Percentiles rank a stretch among this genome's conserved stretches.
Conservation (phyloP, 2,888 invertebrate species). For the Oligia strigilis region DNA sequence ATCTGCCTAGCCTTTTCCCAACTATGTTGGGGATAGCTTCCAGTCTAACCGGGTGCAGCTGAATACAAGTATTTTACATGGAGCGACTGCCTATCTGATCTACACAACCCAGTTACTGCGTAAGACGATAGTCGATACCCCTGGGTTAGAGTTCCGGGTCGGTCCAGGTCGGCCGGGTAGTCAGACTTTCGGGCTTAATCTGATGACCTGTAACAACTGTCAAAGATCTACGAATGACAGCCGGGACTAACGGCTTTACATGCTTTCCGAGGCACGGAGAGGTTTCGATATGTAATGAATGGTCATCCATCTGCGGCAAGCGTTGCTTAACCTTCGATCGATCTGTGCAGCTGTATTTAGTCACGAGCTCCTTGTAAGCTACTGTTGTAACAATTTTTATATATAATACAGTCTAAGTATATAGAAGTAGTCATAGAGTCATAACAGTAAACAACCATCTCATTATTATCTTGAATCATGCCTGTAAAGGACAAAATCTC, state of each 20-base stretch:
- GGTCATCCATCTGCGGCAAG: not conserved
- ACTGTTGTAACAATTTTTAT: not conserved
- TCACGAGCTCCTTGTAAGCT: not conserved
- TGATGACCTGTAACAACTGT: not conserved
- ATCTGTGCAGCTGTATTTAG: not conserved
- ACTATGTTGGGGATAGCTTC: not conserved
- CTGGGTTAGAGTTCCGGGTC: not conserved
- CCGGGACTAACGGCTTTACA: not conserved
- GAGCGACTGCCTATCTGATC: not conserved
- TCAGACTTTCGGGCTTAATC: not conserved
- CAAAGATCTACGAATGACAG: not conserved
- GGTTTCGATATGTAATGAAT: not conserved
- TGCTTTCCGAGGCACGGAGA: not conserved
- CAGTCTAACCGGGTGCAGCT: not conserved
- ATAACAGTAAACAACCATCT: not conserved
- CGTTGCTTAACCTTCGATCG: not conserved
- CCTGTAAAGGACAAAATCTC: not conserved
- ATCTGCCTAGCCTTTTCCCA: not conserved
- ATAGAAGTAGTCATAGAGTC: not conserved
- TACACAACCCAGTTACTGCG: not conserved
- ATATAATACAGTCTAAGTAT: not conserved
- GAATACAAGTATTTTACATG: not conserved
- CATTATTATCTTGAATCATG: not conserved
- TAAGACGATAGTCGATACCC: not conserved
- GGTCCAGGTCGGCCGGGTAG: too few species aligned